Evolutionary conservation across 1,140 invertebrate genomes (phyloP).

Genomic region (Anagrus nilaparvatae): DNA sequence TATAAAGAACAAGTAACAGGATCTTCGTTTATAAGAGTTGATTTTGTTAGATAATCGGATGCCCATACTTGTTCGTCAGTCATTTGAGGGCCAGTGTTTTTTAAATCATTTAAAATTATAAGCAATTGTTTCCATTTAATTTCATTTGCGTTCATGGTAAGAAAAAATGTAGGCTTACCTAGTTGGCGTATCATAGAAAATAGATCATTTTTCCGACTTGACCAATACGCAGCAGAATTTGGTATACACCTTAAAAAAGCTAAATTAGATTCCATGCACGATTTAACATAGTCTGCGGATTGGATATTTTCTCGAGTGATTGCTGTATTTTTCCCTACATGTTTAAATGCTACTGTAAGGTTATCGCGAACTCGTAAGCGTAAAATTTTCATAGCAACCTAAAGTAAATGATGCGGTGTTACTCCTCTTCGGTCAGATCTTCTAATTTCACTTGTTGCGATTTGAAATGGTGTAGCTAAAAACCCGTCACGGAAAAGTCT

Average conservation of each 20-base stretch:
- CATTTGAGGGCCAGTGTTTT: too few species aligned
- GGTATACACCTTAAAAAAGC: constrained; percentile 17
- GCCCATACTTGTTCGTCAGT: too few species aligned
- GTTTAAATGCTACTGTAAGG: constrained; percentile 1
- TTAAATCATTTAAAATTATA: too few species aligned
- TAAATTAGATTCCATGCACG: constrained; percentile 19
- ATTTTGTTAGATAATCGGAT: too few species aligned
- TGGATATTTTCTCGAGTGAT: constrained; percentile 18
- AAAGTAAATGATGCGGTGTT: constrained; percentile 19
- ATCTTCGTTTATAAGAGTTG: too few species aligned
- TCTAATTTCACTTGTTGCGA: constrained; percentile 20
- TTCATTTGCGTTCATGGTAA: too few species aligned
- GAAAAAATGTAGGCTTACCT: neutral
- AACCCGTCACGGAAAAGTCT: constrained; percentile 21
- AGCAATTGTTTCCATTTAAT: too few species aligned
- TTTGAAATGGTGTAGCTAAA: constrained; percentile 16
- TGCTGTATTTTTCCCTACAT: constrained; percentile 14
- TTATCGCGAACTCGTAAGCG: constrained; percentile 13
- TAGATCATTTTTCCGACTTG: constrained; percentile 29
- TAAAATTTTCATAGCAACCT: constrained; percentile 21
- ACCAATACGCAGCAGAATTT: constrained; percentile 24
- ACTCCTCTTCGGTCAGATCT: constrained; percentile 17
- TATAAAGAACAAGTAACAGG: too few species aligned
- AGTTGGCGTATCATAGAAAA: constrained; percentile 28
- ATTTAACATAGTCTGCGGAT: constrained; percentile 12